Percentiles rank a stretch among this genome's conserved stretches.
Evolutionary conservation across 2,797 vertebrate species (phyloP).

Genomic region (Antennarius maculatus): DNA sequence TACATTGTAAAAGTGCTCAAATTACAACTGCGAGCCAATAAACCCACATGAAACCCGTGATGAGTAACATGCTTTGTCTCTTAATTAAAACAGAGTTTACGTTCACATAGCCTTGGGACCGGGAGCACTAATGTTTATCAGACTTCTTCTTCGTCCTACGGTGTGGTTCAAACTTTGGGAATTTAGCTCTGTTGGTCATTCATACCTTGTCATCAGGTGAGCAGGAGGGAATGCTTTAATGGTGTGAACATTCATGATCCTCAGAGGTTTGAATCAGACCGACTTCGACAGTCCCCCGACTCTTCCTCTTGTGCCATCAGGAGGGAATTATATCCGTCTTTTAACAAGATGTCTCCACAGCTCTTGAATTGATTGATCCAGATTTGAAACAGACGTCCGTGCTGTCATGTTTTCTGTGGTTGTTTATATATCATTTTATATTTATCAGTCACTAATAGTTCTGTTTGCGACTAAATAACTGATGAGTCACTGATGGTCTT

Average conservation of each 20-base stretch:
- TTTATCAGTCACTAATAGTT: not conserved
- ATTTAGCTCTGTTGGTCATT: not conserved
- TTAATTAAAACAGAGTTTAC: constrained; percentile 11
- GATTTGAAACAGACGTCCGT: not conserved
- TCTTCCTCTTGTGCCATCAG: not conserved
- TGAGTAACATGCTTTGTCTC: not conserved
- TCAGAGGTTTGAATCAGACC: not conserved
- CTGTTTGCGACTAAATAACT: not conserved
- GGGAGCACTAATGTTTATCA: not conserved
- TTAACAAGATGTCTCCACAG: not conserved
- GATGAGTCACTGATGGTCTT: not conserved
- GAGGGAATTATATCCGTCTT: not conserved
- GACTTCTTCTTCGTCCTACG: not conserved
- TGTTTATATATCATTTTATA: too few relatives aligned
- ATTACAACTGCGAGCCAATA: not conserved
- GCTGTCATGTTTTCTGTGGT: not conserved
- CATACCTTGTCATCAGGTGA: not conserved
- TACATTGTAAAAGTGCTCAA: not conserved
- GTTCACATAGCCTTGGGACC: not conserved
- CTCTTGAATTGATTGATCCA: not conserved
- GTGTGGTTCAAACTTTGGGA: not conserved
- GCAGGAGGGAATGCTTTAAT: not conserved
- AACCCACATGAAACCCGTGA: not conserved
- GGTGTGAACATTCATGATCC: not conserved
- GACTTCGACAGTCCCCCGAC: not conserved